Evolutionary conservation across 1,140 invertebrate genomes (phyloP).

Genomic region (Drosophila nebulosa): DNA sequence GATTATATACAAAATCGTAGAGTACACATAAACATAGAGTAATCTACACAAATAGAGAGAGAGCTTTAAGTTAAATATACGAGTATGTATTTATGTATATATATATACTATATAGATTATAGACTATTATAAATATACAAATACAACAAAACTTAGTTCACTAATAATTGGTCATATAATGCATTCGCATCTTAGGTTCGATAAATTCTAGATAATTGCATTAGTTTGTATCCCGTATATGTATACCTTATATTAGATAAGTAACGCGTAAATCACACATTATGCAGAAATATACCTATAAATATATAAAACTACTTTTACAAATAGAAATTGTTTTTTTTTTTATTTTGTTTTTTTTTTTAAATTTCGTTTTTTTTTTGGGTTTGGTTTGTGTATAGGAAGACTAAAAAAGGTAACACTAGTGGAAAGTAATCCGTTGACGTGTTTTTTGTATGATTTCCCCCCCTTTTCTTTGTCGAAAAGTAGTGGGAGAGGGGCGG

Average conservation of each 20-base stretch:
- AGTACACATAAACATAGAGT: slow-evolving; percentile 25
- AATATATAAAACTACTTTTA: slow-evolving; percentile 31
- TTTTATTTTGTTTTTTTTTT: slow-evolving; percentile 4
- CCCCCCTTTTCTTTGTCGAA: slow-evolving; percentile 6
- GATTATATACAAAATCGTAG: slow-evolving; percentile 51
- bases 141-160: slow-evolving; percentile 49
- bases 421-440: slow-evolving; percentile 71
- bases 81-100: slow-evolving; percentile 3
- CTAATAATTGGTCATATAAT: slow-evolving; percentile 63
- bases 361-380: slow-evolving; percentile 8
- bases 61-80: neutral
- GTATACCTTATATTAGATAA: slow-evolving; percentile 44
- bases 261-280: slow-evolving; percentile 68
- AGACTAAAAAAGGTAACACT: slow-evolving; percentile 75
- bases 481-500: too few species aligned
- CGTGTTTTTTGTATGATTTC: slow-evolving; percentile 30
- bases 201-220: slow-evolving; percentile 65
- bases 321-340: slow-evolving; percentile 18
- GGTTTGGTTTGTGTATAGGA: slow-evolving; percentile 46
- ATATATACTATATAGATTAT: slow-evolving; percentile 3
- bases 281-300: slow-evolving; percentile 34
- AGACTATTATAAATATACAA: slow-evolving; percentile 9
- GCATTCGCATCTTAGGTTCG: slow-evolving; percentile 16
- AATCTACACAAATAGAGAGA: slow-evolving; percentile 18
- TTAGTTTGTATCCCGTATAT: slow-evolving; percentile 60